phyloP scores from a whole-genome alignment of 2,113 vertebrate genomes.

The Odobenus rosmarus region DNA sequence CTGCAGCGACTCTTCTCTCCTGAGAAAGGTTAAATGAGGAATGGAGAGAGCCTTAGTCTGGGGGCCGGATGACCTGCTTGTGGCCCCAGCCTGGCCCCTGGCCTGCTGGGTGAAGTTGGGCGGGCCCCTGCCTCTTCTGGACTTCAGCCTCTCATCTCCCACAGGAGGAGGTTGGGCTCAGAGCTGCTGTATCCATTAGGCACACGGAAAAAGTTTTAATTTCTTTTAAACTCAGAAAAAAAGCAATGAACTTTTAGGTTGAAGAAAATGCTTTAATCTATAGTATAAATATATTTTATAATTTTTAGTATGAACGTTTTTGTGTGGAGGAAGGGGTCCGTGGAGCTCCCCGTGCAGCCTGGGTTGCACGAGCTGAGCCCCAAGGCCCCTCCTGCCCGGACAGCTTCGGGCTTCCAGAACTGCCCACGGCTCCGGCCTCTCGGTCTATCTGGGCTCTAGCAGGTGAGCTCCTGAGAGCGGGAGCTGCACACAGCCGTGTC shows the following conservation, averaged over 20 bases:
- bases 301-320: not conserved
- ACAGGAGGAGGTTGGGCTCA: not conserved
- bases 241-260: not conserved
- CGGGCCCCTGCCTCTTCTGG: too few species aligned
- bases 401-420: not conserved
- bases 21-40: not conserved
- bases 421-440: accelerated
- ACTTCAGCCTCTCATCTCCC: not conserved
- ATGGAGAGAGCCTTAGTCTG: not conserved
- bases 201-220: not conserved
- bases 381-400: too few species aligned
- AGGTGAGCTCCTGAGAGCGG: not conserved
- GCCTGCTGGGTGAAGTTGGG: accelerated
- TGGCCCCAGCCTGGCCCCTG: not conserved
- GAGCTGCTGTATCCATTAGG: too few species aligned
- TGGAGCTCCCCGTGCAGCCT: accelerated
- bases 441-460: not conserved
- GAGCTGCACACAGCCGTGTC: not conserved
- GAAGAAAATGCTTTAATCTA: not conserved
- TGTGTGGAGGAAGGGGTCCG: not conserved
- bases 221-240: not conserved
- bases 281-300: not conserved
- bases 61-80: not conserved
- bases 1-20: not conserved
- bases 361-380: not conserved